Conservation (phyloP, 2,797 vertebrate genomes). For the Etheostoma perlongum region DNA sequence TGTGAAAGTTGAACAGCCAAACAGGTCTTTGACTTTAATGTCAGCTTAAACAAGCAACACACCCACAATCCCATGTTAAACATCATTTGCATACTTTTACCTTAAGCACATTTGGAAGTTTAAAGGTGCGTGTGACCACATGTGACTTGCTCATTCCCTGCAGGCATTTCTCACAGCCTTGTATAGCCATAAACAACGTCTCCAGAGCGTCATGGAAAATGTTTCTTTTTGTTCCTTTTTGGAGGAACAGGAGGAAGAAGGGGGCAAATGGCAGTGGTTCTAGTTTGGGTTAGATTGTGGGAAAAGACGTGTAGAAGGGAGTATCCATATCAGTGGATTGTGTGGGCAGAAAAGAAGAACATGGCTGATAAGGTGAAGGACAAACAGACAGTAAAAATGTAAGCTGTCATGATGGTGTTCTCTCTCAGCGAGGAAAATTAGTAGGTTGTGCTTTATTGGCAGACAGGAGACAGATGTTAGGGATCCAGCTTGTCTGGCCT, state of each 20-base stretch:
- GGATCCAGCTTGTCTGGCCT: not conserved
- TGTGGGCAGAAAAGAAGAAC: not conserved
- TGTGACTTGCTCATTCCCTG: conserved; percentile 9
- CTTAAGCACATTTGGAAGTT: no score
- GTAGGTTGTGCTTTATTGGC: not conserved
- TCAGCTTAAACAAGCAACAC: not conserved
- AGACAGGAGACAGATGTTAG: not conserved
- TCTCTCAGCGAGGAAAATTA: not conserved
- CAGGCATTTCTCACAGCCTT: conserved; percentile 55
- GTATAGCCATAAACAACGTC: conserved; percentile 31
- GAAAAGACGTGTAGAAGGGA: not conserved
- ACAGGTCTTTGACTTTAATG: not conserved
- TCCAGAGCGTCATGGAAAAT: conserved; percentile 59
- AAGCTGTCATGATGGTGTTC: not conserved
- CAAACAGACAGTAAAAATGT: conserved; percentile 19
- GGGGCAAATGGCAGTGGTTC: not conserved
- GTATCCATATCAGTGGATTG: not conserved
- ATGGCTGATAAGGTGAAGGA: conserved; percentile 25
- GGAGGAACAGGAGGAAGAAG: not conserved
- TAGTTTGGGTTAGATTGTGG: conserved; percentile 14
- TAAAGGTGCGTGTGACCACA: conserved; percentile 24
- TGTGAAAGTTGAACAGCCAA: not conserved
- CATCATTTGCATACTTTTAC: not conserved
- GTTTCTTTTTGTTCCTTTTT: not conserved
- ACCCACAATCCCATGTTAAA: not conserved